These are phyloP conservation scores for Augochlora pura DNA, from an alignment of 1,140 invertebrate species.

Conservation along the genomic window DNA sequence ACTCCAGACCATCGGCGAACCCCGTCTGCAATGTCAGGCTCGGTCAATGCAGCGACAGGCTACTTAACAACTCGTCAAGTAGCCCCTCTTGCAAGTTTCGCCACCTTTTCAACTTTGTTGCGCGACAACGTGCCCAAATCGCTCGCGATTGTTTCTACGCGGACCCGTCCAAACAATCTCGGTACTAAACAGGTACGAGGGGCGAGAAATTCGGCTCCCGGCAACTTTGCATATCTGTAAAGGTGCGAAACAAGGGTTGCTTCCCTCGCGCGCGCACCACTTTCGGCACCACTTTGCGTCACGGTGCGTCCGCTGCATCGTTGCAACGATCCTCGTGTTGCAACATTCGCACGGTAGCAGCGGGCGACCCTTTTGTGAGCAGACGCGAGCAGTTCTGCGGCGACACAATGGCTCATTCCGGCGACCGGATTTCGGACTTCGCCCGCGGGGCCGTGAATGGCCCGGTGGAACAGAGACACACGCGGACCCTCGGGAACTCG, in stretches of 20 bases:
- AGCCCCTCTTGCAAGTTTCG: not conserved
- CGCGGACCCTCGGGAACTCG: slow-evolving; percentile 21
- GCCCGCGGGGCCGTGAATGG: slow-evolving; percentile 55
- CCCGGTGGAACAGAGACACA: slow-evolving; percentile 46
- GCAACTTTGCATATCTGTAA: not conserved
- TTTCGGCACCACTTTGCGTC: slow-evolving; percentile 52
- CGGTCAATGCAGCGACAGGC: no score
- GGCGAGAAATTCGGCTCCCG: not conserved
- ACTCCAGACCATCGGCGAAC: no score
- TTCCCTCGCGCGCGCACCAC: slow-evolving; percentile 5
- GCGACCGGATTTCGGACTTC: slow-evolving; percentile 65
- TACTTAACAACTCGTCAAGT: no score
- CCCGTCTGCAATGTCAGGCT: no score
- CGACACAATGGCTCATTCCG: slow-evolving; percentile 67
- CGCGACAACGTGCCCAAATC: not conserved
- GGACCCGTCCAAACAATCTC: not conserved
- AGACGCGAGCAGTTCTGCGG: slow-evolving; percentile 48
- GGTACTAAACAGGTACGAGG: not conserved
- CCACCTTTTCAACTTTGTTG: not conserved
- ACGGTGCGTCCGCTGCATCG: slow-evolving; percentile 39
- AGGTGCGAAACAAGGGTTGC: not conserved
- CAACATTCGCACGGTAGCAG: slow-evolving; percentile 60
- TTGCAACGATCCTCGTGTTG: slow-evolving; percentile 55
- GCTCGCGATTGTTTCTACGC: not conserved
- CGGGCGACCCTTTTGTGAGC: slow-evolving; percentile 52